A percentile compares a stretch with the other conserved stretches of the same genome.
phyloP scores from a whole-genome alignment of 2,113 vertebrate genomes.

The Tenebrosternarchus preto region DNA sequence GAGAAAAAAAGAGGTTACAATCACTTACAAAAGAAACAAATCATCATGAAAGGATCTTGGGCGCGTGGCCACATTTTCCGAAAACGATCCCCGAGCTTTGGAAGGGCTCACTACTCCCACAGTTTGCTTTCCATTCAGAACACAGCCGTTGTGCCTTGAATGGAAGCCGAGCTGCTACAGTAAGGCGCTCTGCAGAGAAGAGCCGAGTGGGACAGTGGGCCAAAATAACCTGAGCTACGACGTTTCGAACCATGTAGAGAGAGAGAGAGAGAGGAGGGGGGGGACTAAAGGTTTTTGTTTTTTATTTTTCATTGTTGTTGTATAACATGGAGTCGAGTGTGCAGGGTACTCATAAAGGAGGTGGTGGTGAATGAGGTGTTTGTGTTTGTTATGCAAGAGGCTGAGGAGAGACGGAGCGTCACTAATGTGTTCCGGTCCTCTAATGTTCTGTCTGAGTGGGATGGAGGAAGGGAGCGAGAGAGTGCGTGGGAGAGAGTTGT shows the following conservation, averaged over 20 bases:
- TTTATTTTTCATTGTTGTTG: not conserved
- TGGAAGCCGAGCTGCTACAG: not conserved
- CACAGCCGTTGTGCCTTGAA: not conserved
- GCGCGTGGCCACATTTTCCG: too few relatives aligned
- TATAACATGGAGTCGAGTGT: slow-evolving; percentile 5
- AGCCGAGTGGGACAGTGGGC: not conserved
- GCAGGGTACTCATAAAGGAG: not conserved
- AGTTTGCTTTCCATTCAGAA: not conserved
- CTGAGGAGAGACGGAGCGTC: slow-evolving; percentile 11
- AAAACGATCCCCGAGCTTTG: not conserved
- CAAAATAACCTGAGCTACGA: slow-evolving; percentile 3
- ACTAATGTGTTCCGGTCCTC: slow-evolving; percentile 48
- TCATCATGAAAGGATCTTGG: not conserved
- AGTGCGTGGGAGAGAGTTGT: slow-evolving; percentile 33
- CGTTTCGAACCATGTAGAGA: not conserved
- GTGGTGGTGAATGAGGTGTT: slow-evolving; percentile 43
- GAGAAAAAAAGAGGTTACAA: slow-evolving; percentile 34
- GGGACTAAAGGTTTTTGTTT: not conserved
- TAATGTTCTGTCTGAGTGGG: slow-evolving; percentile 48
- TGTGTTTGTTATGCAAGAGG: slow-evolving; percentile 47
- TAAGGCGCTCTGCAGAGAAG: not conserved
- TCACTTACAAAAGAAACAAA: not conserved
- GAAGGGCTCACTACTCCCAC: not conserved
- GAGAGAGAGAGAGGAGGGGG: too few relatives aligned
- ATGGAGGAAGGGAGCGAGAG: not conserved